Evolutionary conservation across 2,113 vertebrate species (phyloP), one percentile per base, ranked within the genome.

Genomic region (Halcyon malimbica): DNA sequence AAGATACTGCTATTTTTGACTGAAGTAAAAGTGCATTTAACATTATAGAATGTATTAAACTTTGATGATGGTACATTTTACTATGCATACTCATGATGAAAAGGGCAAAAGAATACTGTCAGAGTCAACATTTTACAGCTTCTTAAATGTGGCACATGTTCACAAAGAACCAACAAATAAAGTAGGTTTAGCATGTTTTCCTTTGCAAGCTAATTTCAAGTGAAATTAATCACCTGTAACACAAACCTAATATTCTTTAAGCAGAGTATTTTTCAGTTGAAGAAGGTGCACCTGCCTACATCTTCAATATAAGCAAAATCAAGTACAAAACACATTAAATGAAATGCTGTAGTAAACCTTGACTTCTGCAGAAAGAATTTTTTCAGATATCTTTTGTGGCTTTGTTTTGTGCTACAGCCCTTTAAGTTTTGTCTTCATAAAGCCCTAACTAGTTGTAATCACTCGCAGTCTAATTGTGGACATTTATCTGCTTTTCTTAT

Each of bases 391-490:
- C 98, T 97, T 98, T 98, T 98, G 98, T 98, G 98, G 97, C 98
- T 99, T 99, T 99, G 98, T 98, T 98, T 98, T 98, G 98, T 96
- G 96, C 98, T 96, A 97, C 94, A 97, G 98, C 98, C 98, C 98
- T 97, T 97, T 98, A 98, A 98, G 98, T 98, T 98, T 98, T 96
- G 98, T 98, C 98, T 98, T 98, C 98, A 98, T 98, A 97, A 98
- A 98, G 98, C 98, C 97, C 98, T 98, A 97, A 98, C 98, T 98
- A 98, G 98, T 99, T 98, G 98, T 98, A 98, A 98, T 99, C 98
- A 98, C 98, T 99, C 97, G 95, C 98, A 98, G 98, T 97, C 98
- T 99, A 99, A 99, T 99, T 99, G 99, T 99, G 98, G 98, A 99
- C 98, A 99, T 99, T 99, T 98, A 98, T 98, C 98, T 98, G 98